phyloP scores from a whole-genome alignment of 2,888 invertebrate genomes.

The Drosophila barbarae region DNA sequence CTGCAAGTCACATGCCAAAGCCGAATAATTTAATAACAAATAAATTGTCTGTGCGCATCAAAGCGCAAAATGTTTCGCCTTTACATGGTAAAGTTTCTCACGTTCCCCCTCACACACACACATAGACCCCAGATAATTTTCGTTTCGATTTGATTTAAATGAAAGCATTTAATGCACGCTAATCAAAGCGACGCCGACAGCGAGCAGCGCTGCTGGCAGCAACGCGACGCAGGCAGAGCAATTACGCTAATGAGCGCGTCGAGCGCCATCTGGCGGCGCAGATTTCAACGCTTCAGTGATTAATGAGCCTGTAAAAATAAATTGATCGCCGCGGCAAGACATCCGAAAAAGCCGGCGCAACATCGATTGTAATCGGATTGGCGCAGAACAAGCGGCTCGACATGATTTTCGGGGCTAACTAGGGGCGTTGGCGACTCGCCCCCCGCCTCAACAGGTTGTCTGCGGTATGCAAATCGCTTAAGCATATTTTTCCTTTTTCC shows the following conservation, averaged over 20 bases:
- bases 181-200: slow-evolving; percentile 54
- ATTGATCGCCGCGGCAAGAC: slow-evolving; percentile 51
- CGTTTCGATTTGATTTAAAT: slow-evolving; percentile 70
- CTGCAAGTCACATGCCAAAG: slow-evolving; percentile 67
- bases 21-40: slow-evolving; percentile 69
- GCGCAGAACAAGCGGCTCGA: slow-evolving; percentile 47
- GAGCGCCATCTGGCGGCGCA: slow-evolving; percentile 63
- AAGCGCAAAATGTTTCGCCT: slow-evolving; percentile 64
- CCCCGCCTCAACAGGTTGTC: slow-evolving; percentile 29
- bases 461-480: slow-evolving; percentile 29
- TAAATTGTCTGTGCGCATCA: slow-evolving; percentile 69
- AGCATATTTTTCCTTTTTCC: slow-evolving; percentile 12
- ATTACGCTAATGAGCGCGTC: slow-evolving; percentile 66
- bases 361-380: slow-evolving; percentile 17
- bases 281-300: slow-evolving; percentile 72
- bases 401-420: slow-evolving; percentile 45
- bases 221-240: slow-evolving; percentile 50
- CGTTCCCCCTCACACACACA: slow-evolving; percentile 51
- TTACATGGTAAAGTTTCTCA: slow-evolving; percentile 66
- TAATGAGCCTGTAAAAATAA: slow-evolving; percentile 63
- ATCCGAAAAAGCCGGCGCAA: slow-evolving; percentile 22
- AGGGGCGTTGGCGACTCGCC: slow-evolving; percentile 35
- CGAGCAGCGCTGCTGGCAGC: slow-evolving; percentile 4
- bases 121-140: slow-evolving; percentile 36
- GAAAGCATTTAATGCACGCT: slow-evolving; percentile 74